These are phyloP conservation scores for Camponotus pennsylvanicus DNA, from an alignment of 1,140 invertebrate genomes.

Conservation along the genomic window DNA sequence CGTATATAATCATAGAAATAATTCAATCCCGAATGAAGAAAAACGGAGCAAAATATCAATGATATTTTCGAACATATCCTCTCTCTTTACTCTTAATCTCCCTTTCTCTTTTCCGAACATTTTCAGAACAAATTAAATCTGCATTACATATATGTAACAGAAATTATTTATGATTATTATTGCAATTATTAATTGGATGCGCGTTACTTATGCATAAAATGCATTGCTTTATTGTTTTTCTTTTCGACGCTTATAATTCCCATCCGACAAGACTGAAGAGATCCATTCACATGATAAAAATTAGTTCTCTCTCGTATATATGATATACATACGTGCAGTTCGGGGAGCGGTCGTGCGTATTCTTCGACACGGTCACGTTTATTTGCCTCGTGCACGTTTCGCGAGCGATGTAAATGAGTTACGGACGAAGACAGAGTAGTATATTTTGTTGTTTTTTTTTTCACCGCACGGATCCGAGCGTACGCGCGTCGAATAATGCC, in stretches of 20 bases:
- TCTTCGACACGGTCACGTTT: conserved; percentile 15
- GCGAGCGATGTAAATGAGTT: conserved; percentile 39
- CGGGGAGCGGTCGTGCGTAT: conserved; percentile 18
- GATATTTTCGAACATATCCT: conserved; percentile 19
- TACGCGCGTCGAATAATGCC: conserved; percentile 36
- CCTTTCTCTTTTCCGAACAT: too few species aligned
- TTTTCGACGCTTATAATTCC: background rate
- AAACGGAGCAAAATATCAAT: conserved; percentile 24
- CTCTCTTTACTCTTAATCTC: conserved; percentile 12
- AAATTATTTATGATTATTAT: conserved; percentile 38
- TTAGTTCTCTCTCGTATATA: background rate
- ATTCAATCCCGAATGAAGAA: conserved; percentile 24
- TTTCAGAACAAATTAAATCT: background rate
- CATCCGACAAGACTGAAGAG: background rate
- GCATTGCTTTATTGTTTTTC: background rate
- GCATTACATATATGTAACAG: background rate
- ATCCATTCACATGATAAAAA: background rate
- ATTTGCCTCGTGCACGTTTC: background rate
- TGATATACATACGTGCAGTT: background rate
- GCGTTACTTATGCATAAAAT: background rate
- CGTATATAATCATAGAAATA: conserved; percentile 9
- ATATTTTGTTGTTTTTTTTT: conserved; percentile 14
- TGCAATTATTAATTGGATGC: conserved; percentile 29
- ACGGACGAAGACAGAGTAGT: conserved; percentile 28
- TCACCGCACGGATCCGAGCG: background rate